Evolutionary conservation across 2,888 invertebrate species (phyloP), one percentile per base, ranked within the genome.

Genomic region (Encarsia formosa): DNA sequence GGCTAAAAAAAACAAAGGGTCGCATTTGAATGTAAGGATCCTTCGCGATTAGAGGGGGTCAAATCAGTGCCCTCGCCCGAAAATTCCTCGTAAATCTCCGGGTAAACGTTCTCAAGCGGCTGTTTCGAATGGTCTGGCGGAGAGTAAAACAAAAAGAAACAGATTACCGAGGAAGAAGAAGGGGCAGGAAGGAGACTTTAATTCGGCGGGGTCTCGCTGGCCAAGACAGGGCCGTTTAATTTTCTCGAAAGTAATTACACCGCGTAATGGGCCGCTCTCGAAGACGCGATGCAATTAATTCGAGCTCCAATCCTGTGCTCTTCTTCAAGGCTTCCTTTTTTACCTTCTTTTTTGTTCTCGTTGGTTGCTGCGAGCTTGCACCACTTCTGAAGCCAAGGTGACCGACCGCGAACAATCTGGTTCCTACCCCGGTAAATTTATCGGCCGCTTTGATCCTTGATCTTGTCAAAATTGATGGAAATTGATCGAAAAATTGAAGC

Each of bases 251-350:
- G 44, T 37, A 50, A 50, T 50, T 50, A 50, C 49, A 38, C 24
- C 16, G 20, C 43, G 38, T 37, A 38, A 37, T 40, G 49, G n/a
- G 37, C 22, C 20, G 24, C 40, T n/a, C n/a, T 24, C 40, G 20
- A 40, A 48, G 38, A 50, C 24, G 44, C 44, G 32, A 43, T 44
- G 43, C 44, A 16, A 50, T 50, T 32, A 50, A 50, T n/a, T n/a
- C n/a, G n/a, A n/a, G n/a, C n/a, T n/a, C n/a, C n/a, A n/a, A n/a
- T 44, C 38, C 31, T 15, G 23, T 15, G 37, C 20, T 9, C 23
- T 5, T 41, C 26, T n/a, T 37, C 34, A 40, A 40, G 31, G 29
- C 20, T 38, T 37, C 24, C 29, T 19, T 15, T 29, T 8, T 22
- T 44, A 18, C 32, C 4, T 45, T 38, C 31, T 23, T 24, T n/a